A percentile compares a stretch with the other conserved stretches of the same genome.
Evolutionary conservation across 2,797 vertebrate species (phyloP).

Genomic region (Rhinichthys osculus): DNA sequence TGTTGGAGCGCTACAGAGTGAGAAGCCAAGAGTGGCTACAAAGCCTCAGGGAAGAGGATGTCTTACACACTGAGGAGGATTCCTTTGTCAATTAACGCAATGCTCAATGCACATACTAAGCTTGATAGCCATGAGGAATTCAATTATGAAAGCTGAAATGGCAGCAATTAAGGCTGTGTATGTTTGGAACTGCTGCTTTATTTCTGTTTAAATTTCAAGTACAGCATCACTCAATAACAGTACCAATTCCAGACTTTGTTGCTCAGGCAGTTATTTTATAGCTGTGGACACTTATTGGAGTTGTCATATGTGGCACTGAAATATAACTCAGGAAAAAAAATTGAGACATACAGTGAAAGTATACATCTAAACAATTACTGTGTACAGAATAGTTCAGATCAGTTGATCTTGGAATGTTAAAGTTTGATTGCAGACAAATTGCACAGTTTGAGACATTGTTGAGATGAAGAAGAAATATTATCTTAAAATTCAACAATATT

Average conservation of each 20-base stretch:
- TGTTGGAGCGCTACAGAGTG: conserved; percentile 40
- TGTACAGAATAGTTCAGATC: background rate
- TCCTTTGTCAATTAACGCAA: conserved; percentile 51
- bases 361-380: background rate
- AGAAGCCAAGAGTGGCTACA: conserved; percentile 28
- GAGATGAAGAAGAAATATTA: background rate
- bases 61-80: conserved; percentile 37
- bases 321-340: background rate
- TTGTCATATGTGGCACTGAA: background rate
- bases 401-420: background rate
- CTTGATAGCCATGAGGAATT: conserved; percentile 30
- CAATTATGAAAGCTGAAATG: conserved; percentile 19
- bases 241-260: background rate
- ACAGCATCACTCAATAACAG: background rate
- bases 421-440: background rate
- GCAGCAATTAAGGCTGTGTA: conserved; percentile 7
- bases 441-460: background rate
- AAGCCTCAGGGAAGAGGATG: conserved; percentile 38
- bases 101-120: conserved; percentile 28
- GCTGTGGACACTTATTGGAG: background rate
- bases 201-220: conserved; percentile 7
- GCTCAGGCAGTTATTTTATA: background rate
- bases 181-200: conserved; percentile 15
- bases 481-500: no score
- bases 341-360: background rate